These are phyloP conservation scores for Ypsolopha scabrella DNA, from an alignment of 2,888 invertebrate genomes.

Conservation along the genomic window DNA sequence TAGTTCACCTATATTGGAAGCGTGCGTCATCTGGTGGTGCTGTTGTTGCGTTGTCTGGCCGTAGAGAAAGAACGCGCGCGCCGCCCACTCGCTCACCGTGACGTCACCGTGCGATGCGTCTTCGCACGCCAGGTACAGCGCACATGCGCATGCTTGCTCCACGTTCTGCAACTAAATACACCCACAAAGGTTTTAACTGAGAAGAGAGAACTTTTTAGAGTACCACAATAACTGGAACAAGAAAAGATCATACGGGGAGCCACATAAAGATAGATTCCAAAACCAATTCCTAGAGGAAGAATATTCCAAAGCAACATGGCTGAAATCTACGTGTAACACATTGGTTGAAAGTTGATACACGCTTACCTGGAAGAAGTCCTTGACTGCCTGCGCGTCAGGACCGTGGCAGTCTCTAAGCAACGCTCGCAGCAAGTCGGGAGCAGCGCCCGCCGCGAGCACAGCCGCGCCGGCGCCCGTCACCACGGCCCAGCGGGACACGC, in stretches of 20 bases:
- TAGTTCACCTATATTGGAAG: no score
- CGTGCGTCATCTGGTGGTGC: slow-evolving; percentile 34
- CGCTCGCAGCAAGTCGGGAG: slow-evolving; percentile 88
- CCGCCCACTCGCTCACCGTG: slow-evolving; percentile 87
- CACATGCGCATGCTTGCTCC: slow-evolving; percentile 91
- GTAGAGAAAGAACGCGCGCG: slow-evolving; percentile 91
- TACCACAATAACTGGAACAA: no score
- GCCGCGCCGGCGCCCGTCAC: slow-evolving; percentile 91
- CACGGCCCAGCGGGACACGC: slow-evolving; percentile 76
- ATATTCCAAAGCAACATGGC: not conserved
- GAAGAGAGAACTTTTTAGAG: no score
- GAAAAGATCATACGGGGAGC: no score
- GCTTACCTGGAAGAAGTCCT: slow-evolving; percentile 85
- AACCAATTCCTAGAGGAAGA: no score
- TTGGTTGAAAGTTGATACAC: not conserved
- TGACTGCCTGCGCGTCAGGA: slow-evolving; percentile 86
- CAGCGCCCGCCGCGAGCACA: slow-evolving; percentile 84
- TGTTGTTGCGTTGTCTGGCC: slow-evolving; percentile 75
- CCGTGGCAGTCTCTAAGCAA: slow-evolving; percentile 86
- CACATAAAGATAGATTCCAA: no score
- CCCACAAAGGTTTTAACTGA: no score
- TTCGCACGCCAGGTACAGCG: slow-evolving; percentile 87
- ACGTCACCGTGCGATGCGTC: slow-evolving; percentile 45
- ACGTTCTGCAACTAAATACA: slow-evolving; percentile 72
- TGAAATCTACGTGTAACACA: not conserved